Percentiles rank a stretch among this genome's conserved stretches.
Conservation (phyloP, 1,140 invertebrate genomes). For the Micrasema minimum region DNA sequence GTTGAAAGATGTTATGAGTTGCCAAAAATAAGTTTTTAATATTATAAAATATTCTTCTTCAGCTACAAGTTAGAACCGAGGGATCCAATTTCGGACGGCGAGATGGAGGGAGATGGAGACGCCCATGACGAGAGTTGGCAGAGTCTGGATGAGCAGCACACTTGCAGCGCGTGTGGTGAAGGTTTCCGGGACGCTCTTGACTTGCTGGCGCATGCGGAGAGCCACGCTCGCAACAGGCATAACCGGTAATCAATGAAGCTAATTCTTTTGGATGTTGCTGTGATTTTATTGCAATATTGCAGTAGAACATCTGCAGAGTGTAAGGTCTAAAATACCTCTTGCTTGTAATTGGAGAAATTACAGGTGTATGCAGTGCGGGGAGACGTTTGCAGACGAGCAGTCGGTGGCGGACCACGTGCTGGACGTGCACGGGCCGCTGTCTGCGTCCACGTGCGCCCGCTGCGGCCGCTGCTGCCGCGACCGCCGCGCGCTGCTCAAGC, state of each 20-base stretch:
- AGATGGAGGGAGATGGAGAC: slow-evolving; percentile 58
- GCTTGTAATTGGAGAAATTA: too few relatives aligned
- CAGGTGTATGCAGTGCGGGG: slow-evolving; percentile 73
- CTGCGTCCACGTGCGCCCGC: slow-evolving; percentile 70
- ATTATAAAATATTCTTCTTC: slow-evolving; percentile 20
- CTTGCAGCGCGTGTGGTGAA: slow-evolving; percentile 81
- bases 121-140: slow-evolving; percentile 5
- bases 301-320: too few relatives aligned
- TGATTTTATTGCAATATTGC: too few relatives aligned
- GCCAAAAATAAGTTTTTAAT: too few relatives aligned
- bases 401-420: slow-evolving; percentile 70
- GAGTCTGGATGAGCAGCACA: slow-evolving; percentile 59
- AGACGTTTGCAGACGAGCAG: slow-evolving; percentile 68
- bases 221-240: slow-evolving; percentile 72
- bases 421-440: slow-evolving; percentile 65
- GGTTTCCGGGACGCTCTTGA: slow-evolving; percentile 78
- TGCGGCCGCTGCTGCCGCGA: slow-evolving; percentile 76
- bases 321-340: too few relatives aligned
- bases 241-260: slow-evolving; percentile 68
- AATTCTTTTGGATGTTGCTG: too few relatives aligned
- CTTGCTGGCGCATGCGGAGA: slow-evolving; percentile 79
- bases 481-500: slow-evolving; percentile 74
- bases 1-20: too few relatives aligned
- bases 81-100: slow-evolving; percentile 55
- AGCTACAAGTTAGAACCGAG: slow-evolving; percentile 42